phyloP scores from a whole-genome alignment of 2,888 invertebrate genomes.

The Pollenia griseotomentosa region DNA sequence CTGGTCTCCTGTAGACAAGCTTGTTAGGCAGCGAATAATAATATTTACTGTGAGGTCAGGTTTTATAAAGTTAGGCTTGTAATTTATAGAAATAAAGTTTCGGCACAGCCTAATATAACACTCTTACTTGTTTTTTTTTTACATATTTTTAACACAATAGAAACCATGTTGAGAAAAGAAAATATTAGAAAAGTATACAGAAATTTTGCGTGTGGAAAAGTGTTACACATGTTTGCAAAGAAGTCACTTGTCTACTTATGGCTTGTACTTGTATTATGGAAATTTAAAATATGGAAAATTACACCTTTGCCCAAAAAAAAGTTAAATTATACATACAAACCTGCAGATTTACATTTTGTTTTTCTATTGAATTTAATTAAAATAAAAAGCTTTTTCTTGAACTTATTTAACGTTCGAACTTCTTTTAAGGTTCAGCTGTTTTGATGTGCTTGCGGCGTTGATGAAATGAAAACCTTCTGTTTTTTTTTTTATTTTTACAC shows the following conservation, averaged over 20 bases:
- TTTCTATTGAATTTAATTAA: slow-evolving; percentile 21
- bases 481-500: too few species aligned
- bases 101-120: too few species aligned
- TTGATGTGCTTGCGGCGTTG: not conserved
- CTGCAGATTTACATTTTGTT: not conserved
- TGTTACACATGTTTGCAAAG: slow-evolving; percentile 5
- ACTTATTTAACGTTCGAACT: too few species aligned
- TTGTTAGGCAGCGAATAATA: too few species aligned
- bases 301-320: slow-evolving; percentile 12
- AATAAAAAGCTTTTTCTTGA: not conserved
- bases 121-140: too few species aligned
- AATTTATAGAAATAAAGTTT: too few species aligned
- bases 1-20: too few species aligned
- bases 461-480: too few species aligned
- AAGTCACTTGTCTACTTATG: not conserved
- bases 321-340: not conserved
- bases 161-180: not conserved
- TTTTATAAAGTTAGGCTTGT: too few species aligned
- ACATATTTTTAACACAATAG: not conserved
- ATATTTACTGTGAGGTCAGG: too few species aligned
- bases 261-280: not conserved
- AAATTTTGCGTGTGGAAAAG: slow-evolving; percentile 10
- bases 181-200: not conserved
- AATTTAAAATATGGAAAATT: slow-evolving; percentile 18
- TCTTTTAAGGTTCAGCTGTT: not conserved